Evolutionary conservation across 2,113 vertebrate genomes (phyloP).

Genomic region (Oncorhynchus clarkii): DNA sequence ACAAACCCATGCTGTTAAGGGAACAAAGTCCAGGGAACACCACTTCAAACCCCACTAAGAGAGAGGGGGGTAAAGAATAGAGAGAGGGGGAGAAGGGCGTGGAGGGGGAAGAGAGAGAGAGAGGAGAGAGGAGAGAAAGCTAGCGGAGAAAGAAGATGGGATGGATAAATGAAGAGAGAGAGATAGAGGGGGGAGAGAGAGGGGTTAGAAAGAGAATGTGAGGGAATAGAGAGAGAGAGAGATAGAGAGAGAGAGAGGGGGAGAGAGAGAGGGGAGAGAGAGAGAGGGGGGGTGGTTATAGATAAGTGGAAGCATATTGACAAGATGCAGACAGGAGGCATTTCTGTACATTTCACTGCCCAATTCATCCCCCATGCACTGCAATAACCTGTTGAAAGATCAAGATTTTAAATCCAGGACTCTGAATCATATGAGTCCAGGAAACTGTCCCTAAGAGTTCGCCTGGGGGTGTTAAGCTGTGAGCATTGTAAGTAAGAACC

Average conservation of each 20-base stretch:
- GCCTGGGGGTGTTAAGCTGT: conserved; percentile 37
- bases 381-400: conserved; percentile 39
- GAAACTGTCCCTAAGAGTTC: not conserved
- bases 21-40: conserved; percentile 53
- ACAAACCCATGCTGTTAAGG: conserved; percentile 55
- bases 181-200: not conserved
- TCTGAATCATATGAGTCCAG: no score
- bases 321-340: conserved; percentile 49
- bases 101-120: not conserved
- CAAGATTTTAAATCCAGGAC: not conserved
- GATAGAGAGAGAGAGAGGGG: conserved; percentile 3
- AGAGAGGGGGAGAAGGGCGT: conserved; percentile 6
- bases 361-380: conserved; percentile 21
- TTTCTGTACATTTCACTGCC: conserved; percentile 36
- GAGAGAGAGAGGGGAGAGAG: not conserved
- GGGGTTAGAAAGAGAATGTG: no score
- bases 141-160: not conserved
- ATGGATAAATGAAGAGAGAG: conserved; percentile 5
- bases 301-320: conserved; percentile 64
- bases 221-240: not conserved
- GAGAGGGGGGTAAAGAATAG: conserved; percentile 11
- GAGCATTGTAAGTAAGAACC: conserved; percentile 22
- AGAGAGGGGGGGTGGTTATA: conserved; percentile 8
- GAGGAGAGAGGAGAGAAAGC: not conserved
- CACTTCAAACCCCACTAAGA: conserved; percentile 58